Percentiles rank a stretch among this genome's conserved stretches.
These are phyloP conservation scores for Camarhynchus parvulus DNA, from an alignment of 2,113 vertebrate species.

Conservation along the genomic window DNA sequence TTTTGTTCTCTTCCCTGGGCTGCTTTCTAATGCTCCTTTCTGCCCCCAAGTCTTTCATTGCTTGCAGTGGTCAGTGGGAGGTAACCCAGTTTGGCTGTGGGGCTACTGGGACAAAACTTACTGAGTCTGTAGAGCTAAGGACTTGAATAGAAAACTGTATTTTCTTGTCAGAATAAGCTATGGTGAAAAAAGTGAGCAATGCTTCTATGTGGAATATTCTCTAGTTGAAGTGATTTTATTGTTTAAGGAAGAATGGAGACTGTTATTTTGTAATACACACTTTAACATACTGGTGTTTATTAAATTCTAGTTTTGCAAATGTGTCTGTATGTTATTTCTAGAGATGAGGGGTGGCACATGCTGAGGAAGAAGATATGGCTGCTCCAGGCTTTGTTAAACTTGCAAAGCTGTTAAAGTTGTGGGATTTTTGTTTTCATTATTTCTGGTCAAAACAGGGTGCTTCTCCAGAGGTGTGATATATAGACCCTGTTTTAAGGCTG, in stretches of 20 bases:
- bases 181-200: background rate
- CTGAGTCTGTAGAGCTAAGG: background rate
- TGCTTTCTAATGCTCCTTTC: background rate
- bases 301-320: background rate
- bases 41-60: background rate
- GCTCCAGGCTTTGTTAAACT: background rate
- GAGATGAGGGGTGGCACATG: background rate
- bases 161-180: background rate
- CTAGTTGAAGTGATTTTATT: background rate
- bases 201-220: background rate
- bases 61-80: accelerated
- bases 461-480: background rate
- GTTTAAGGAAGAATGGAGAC: background rate
- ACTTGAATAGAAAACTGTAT: background rate
- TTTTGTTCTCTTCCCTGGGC: background rate
- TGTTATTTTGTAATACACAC: background rate
- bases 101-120: background rate
- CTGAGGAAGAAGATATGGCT: background rate
- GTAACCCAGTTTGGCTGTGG: background rate
- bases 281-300: background rate
- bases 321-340: background rate
- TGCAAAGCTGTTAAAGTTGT: background rate
- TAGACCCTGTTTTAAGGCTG: background rate
- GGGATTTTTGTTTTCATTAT: background rate
- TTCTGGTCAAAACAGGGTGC: background rate